phyloP scores from a whole-genome alignment of 1,140 invertebrate genomes.

The Drosophila cardini region DNA sequence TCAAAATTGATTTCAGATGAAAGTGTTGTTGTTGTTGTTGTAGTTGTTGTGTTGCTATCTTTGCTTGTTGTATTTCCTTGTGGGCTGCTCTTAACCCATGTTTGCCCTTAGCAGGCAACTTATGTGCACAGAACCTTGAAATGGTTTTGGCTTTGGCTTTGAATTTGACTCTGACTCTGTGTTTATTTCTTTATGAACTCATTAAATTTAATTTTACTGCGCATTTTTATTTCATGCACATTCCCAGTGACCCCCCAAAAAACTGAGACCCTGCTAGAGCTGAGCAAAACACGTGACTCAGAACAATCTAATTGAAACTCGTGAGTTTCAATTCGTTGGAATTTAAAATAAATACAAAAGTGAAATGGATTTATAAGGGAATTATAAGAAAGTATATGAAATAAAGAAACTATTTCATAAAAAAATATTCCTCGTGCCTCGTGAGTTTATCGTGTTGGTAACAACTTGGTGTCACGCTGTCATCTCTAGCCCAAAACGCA shows the following conservation, averaged over 20 bases:
- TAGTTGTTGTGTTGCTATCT: conserved; percentile 3
- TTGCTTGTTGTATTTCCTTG: background rate
- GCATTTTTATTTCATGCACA: conserved; percentile 69
- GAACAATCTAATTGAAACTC: no score
- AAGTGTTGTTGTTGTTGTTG: conserved; percentile 34
- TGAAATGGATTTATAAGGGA: no score
- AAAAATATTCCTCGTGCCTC: background rate
- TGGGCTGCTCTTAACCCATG: conserved; percentile 30
- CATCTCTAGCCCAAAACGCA: conserved; percentile 7
- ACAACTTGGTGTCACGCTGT: background rate
- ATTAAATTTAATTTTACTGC: conserved; percentile 70
- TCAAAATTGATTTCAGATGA: conserved; percentile 66
- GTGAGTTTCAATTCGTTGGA: no score
- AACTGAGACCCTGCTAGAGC: conserved; percentile 3
- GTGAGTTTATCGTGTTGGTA: background rate
- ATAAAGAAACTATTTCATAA: no score
- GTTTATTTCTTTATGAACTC: conserved; percentile 70
- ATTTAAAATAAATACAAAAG: no score
- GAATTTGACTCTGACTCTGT: conserved; percentile 41
- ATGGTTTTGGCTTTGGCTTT: conserved; percentile 50
- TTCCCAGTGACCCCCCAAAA: conserved; percentile 46
- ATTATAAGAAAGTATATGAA: no score
- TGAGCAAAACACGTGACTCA: conserved; percentile 3
- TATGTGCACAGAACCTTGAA: conserved; percentile 70
- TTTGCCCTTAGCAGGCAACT: conserved; percentile 35